phyloP scores from a whole-genome alignment of 2,113 vertebrate species.

The Engystomops pustulosus region DNA sequence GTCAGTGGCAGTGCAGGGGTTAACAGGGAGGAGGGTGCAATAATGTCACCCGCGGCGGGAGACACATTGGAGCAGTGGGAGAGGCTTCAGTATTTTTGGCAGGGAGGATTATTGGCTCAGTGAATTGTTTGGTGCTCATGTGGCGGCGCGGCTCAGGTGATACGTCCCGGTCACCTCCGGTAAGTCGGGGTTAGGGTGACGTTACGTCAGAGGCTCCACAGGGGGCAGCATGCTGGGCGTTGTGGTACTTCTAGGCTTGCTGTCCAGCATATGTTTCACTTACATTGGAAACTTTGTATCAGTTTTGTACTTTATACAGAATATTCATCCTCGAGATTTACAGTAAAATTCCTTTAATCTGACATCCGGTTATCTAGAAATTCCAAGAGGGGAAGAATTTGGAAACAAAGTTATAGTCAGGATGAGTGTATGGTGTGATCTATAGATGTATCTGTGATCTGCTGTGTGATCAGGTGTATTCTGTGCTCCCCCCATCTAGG shows the following conservation, averaged over 20 bases:
- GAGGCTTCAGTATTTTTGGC: slow-evolving; percentile 36
- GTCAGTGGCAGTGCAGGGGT: neutral
- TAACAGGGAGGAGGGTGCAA: slow-evolving; percentile 10
- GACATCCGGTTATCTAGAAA: neutral
- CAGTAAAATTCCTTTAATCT: neutral
- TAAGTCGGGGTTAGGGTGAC: neutral
- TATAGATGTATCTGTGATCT: too few species aligned
- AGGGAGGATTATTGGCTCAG: neutral
- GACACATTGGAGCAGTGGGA: slow-evolving; percentile 7
- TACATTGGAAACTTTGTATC: neutral
- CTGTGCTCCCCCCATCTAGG: too few species aligned
- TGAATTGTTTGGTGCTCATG: neutral
- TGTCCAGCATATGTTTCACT: neutral
- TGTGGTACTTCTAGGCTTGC: neutral
- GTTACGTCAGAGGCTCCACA: neutral
- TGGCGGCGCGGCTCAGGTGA: neutral
- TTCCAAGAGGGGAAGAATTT: too few species aligned
- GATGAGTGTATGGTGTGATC: too few species aligned
- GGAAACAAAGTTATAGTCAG: too few species aligned
- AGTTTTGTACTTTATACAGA: neutral
- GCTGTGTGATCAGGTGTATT: too few species aligned
- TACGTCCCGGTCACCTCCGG: neutral
- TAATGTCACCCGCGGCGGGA: slow-evolving; percentile 4
- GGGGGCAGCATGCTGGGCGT: neutral
- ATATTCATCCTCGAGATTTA: neutral